Percentiles rank a stretch among this genome's conserved stretches.
phyloP scores from a whole-genome alignment of 2,888 invertebrate genomes.

The Cataglyphis livida region DNA sequence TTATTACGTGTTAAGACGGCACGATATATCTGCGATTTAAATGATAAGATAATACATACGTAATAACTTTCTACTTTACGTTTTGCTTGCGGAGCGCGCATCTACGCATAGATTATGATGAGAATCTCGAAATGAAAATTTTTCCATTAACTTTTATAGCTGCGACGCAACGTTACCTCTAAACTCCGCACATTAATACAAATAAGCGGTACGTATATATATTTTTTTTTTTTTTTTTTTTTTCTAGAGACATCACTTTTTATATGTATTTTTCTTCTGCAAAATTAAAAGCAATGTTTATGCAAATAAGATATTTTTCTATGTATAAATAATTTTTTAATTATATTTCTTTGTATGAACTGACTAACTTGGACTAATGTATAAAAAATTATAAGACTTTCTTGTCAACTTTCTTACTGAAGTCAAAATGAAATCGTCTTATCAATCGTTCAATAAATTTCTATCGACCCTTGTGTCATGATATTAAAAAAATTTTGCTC shows the following conservation, averaged over 20 bases:
- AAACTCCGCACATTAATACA: slow-evolving; percentile 25
- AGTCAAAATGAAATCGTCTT: neutral
- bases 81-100: slow-evolving; percentile 1
- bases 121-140: slow-evolving; percentile 44
- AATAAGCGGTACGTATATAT: neutral
- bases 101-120: slow-evolving; percentile 27
- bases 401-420: neutral
- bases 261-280: neutral
- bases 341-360: neutral
- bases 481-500: neutral
- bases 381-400: neutral
- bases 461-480: neutral
- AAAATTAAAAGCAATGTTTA: slow-evolving; percentile 4
- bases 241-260: neutral
- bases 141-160: slow-evolving; percentile 47
- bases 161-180: neutral
- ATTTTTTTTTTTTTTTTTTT: neutral
- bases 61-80: neutral
- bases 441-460: slow-evolving; percentile 17
- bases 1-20: slow-evolving; percentile 32
- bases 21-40: slow-evolving; percentile 28
- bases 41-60: slow-evolving; percentile 1
- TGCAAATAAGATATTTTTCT: neutral
- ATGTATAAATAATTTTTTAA: neutral
- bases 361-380: neutral